Conservation (phyloP, 1,140 invertebrate genomes). For the Euura saliciscinereae region DNA sequence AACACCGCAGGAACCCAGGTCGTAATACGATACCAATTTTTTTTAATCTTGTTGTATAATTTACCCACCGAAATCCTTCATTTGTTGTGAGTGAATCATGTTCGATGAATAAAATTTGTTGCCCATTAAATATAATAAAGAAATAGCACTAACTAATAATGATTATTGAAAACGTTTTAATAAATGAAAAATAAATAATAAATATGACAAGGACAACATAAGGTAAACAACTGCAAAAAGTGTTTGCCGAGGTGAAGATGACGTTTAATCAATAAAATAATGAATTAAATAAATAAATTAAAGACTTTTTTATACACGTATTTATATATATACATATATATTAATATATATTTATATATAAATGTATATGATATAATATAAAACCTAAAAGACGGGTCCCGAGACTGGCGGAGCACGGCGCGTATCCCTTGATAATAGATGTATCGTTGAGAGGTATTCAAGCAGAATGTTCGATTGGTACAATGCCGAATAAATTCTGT, state of each 20-base stretch:
- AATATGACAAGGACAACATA: conserved; percentile 36
- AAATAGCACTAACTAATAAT: not conserved
- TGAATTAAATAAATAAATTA: conserved; percentile 62
- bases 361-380: conserved; percentile 52
- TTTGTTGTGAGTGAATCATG: conserved; percentile 3
- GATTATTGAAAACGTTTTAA: not conserved
- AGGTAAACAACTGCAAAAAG: conserved; percentile 46
- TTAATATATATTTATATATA: conserved; percentile 34
- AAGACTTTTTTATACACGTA: conserved; percentile 13
- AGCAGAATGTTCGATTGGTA: not conserved
- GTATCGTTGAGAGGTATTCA: not conserved
- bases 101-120: not conserved
- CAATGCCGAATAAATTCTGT: too few species aligned
- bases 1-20: conserved; percentile 3
- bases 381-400: conserved; percentile 57
- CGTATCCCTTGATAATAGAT: conserved; percentile 25
- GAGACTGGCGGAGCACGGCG: conserved; percentile 50
- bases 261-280: conserved; percentile 60
- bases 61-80: conserved; percentile 3
- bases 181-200: conserved; percentile 23
- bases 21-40: not conserved
- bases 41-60: not conserved
- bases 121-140: not conserved
- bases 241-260: conserved; percentile 50
- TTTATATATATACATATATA: conserved; percentile 35